phyloP scores from a whole-genome alignment of 2,888 invertebrate species.

The Megaustenia siamemsis region DNA sequence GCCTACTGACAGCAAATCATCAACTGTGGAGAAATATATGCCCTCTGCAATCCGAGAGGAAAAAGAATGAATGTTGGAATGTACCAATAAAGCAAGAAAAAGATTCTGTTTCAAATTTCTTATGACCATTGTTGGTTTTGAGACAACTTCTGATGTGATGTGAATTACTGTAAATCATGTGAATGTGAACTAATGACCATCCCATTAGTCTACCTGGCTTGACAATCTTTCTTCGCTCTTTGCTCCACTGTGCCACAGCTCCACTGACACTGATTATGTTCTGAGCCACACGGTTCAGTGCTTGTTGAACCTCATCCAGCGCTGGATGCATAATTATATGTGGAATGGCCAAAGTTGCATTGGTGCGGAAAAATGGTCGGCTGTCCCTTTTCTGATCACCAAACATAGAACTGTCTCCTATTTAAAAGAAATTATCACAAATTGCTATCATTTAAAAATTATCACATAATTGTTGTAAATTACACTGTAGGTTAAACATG shows the following conservation, averaged over 20 bases:
- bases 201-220: constrained; percentile 55
- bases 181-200: no score
- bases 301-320: constrained; percentile 87
- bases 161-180: no score
- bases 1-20: no score
- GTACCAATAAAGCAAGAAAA: no score
- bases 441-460: background rate
- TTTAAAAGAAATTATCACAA: background rate
- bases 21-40: no score
- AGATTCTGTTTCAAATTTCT: no score
- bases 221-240: constrained; percentile 82
- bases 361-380: constrained; percentile 85
- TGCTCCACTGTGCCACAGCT: constrained; percentile 89
- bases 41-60: no score
- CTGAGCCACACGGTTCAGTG: constrained; percentile 85
- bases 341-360: constrained; percentile 83
- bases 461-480: background rate
- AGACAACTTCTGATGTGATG: no score
- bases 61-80: no score
- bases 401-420: constrained; percentile 59
- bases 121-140: no score
- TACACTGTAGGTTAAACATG: background rate
- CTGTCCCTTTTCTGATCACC: constrained; percentile 73
- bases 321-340: constrained; percentile 80
- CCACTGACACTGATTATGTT: constrained; percentile 88